A percentile compares a stretch with the other conserved stretches of the same genome.
These are phyloP conservation scores for Entomobrya multifasciata DNA, from an alignment of 2,888 invertebrate species.

Conservation along the genomic window DNA sequence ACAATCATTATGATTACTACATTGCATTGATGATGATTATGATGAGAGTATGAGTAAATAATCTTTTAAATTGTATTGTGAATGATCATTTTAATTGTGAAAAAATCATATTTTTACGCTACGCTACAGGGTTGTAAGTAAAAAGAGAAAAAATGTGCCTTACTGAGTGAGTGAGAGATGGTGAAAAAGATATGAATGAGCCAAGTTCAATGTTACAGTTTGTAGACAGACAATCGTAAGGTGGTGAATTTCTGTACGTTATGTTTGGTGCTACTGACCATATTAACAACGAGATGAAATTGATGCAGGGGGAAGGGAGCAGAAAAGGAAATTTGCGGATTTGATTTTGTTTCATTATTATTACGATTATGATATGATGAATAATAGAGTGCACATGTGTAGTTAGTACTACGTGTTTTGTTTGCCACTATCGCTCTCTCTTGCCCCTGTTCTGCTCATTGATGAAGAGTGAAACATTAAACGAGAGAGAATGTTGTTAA, in stretches of 20 bases:
- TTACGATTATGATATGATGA: constrained; percentile 19
- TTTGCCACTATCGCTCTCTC: constrained; percentile 48
- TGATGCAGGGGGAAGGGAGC: constrained; percentile 34
- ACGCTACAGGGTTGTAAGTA: background rate
- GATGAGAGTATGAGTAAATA: constrained; percentile 33
- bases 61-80: background rate
- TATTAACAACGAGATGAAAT: constrained; percentile 2
- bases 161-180: constrained; percentile 8
- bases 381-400: constrained; percentile 4
- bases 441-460: constrained; percentile 56
- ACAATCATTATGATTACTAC: too few species aligned
- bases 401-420: constrained; percentile 24
- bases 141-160: constrained; percentile 8
- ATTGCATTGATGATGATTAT: background rate
- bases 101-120: background rate
- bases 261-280: constrained; percentile 40
- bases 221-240: constrained; percentile 18
- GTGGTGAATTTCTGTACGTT: constrained; percentile 26
- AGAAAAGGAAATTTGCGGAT: constrained; percentile 54
- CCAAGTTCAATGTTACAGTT: constrained; percentile 73
- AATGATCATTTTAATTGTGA: background rate
- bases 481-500: constrained; percentile 37
- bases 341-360: constrained; percentile 41
- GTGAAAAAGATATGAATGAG: constrained; percentile 51
- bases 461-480: constrained; percentile 38